Conservation (phyloP, 2,113 vertebrate species). For the Epinephelus lanceolatus region DNA sequence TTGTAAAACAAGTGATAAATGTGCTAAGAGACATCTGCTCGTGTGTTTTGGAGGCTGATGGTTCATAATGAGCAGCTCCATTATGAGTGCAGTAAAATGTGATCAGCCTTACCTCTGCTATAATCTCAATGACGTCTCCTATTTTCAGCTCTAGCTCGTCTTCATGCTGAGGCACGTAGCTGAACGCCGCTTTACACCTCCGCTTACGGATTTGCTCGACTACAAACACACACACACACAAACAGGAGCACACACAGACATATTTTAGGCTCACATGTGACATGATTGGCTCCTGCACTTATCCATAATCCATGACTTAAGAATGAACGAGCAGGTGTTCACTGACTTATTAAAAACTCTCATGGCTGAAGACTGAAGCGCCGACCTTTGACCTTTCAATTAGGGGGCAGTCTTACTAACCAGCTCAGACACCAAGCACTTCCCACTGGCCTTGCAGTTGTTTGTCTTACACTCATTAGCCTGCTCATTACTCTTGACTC, state of each 20-base stretch:
- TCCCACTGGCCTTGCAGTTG: slow-evolving; percentile 23
- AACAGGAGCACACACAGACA: slow-evolving; percentile 46
- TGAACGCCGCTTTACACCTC: slow-evolving; percentile 97
- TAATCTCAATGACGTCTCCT: slow-evolving; percentile 95
- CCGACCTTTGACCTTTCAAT: slow-evolving; percentile 48
- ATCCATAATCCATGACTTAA: slow-evolving; percentile 14
- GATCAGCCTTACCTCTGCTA: slow-evolving; percentile 88
- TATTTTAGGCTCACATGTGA: slow-evolving; percentile 2
- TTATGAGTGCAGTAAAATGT: background rate
- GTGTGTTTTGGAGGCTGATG: too few species aligned
- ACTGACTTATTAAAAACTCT: slow-evolving; percentile 25
- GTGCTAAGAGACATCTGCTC: too few species aligned
- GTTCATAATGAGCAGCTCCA: background rate
- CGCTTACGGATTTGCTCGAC: slow-evolving; percentile 92
- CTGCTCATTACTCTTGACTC: slow-evolving; percentile 51
- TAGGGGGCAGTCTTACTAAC: background rate
- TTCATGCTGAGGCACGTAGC: slow-evolving; percentile 97
- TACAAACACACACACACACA: slow-evolving; percentile 63
- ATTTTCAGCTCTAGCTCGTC: slow-evolving; percentile 97
- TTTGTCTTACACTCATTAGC: slow-evolving; percentile 46
- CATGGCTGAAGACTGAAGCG: background rate
- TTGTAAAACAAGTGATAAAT: background rate
- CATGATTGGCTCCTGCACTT: slow-evolving; percentile 18
- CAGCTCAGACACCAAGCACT: slow-evolving; percentile 3
- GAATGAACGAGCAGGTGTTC: slow-evolving; percentile 13